Conservation (phyloP, 2,113 vertebrate genomes). For the Epinephelus lanceolatus region DNA sequence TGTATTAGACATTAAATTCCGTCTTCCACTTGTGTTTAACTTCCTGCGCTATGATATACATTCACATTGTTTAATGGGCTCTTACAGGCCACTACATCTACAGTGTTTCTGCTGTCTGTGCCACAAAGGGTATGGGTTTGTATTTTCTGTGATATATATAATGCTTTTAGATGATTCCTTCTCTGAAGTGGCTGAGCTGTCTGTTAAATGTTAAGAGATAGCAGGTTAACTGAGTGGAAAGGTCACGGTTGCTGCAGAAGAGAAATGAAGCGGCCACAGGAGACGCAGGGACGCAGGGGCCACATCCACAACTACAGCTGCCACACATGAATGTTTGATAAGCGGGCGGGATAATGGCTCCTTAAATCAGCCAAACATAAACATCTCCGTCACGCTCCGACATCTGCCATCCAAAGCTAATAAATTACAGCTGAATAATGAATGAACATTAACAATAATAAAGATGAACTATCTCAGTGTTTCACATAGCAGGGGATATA, state of each 20-base stretch:
- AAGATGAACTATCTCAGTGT: conserved; percentile 17
- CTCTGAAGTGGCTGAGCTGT: neutral
- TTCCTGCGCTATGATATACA: neutral
- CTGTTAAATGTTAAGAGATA: conserved; percentile 44
- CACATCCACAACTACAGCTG: conserved; percentile 90
- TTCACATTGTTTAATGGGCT: neutral
- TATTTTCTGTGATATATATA: neutral
- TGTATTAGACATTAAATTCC: neutral
- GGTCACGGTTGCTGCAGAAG: conserved; percentile 51
- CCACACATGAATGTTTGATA: conserved; percentile 97
- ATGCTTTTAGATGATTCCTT: neutral
- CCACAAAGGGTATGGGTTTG: neutral
- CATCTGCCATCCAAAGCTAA: conserved; percentile 91
- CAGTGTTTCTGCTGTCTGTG: neutral
- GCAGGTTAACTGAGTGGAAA: conserved; percentile 62
- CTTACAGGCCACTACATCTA: neutral
- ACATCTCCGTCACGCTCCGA: conserved; percentile 95
- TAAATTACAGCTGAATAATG: conserved; percentile 92
- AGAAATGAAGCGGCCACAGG: conserved; percentile 60
- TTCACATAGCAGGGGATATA: neutral
- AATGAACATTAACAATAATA: conserved; percentile 67
- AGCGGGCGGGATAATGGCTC: conserved; percentile 91
- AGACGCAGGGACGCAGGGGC: conserved; percentile 67
- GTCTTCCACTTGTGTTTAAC: too few species aligned
- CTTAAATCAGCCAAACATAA: conserved; percentile 92